These are phyloP conservation scores for Apis florea DNA, from an alignment of 1,140 invertebrate genomes.

Conservation along the genomic window DNA sequence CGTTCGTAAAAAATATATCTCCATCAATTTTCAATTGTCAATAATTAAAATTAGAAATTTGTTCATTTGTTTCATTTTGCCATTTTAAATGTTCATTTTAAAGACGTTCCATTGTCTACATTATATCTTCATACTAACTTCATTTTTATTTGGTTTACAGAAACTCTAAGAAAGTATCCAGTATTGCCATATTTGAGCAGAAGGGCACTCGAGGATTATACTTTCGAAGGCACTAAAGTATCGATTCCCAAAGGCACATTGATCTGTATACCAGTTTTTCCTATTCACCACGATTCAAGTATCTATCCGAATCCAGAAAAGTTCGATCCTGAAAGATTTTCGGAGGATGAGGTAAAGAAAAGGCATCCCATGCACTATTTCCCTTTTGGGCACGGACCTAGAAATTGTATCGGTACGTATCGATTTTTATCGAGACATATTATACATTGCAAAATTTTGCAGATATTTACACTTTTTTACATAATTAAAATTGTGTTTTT, in stretches of 20 bases:
- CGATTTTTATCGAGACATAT: too few relatives aligned
- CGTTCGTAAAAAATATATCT: too few relatives aligned
- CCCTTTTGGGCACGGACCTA: slow-evolving; percentile 86
- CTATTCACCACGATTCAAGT: slow-evolving; percentile 82
- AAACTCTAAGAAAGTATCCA: slow-evolving; percentile 83
- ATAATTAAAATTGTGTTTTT: too few relatives aligned
- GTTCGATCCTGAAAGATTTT: slow-evolving; percentile 84
- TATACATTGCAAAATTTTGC: too few relatives aligned
- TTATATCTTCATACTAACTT: slow-evolving; percentile 15
- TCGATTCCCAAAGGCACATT: too few relatives aligned
- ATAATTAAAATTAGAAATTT: too few relatives aligned
- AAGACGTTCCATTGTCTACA: not conserved
- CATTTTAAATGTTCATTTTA: too few relatives aligned
- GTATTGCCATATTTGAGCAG: slow-evolving; percentile 79
- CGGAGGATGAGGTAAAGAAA: slow-evolving; percentile 77
- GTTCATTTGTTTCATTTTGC: too few relatives aligned
- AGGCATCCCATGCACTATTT: slow-evolving; percentile 80
- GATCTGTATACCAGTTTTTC: slow-evolving; percentile 77
- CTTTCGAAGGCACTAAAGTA: slow-evolving; percentile 75
- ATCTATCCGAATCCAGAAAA: slow-evolving; percentile 82
- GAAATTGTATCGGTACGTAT: slow-evolving; percentile 86
- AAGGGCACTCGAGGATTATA: slow-evolving; percentile 76
- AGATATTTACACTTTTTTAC: too few relatives aligned
- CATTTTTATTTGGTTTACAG: slow-evolving; percentile 73
- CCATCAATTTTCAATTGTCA: too few relatives aligned